Base-by-base conservation (phyloP, 2,113 vertebrate genomes). In the Gymnocephalus cernua region DNA sequence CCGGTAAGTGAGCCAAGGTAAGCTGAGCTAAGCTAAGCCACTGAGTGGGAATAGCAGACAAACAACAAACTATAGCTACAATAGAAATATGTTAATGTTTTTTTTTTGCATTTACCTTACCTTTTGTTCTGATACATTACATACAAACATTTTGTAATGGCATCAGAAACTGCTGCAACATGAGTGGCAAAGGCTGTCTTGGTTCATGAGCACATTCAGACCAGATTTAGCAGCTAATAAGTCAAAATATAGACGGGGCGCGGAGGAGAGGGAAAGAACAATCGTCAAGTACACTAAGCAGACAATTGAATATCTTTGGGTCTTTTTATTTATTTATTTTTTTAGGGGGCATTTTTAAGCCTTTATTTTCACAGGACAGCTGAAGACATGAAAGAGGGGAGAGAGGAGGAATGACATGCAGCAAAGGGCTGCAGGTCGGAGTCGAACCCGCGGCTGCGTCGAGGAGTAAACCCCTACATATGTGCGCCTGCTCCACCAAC, bases 21-120 rank as follows among this genome's bases (percentile, higher is more conserved):
- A 68, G n/a, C 82, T 82, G 78, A 82, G 51, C 58, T 85, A 70
- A 86, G 62, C 77, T 85, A 67, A 84, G 62, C 77, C 79, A 74
- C 27, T 57, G 25, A 78, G 54, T 27, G 57, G n/a, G 44, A 70
- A 77, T 48, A 58, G 25, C 57, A 67, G 54, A 13, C 13, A 74
- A 66, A 80, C n/a, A 74, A 53, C n/a, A 74, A 53, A 63, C 47
- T 19, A 4, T 1, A 61, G 16, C 25, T 53, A 32, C 14, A 27
- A 16, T 3, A n/a, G 25, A 53, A 64, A 25, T 48, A 21, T 50
- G 15, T 21, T 14, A 16, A 48, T 19, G 18, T 4, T 62, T 58
- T 50, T 50, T 38, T 38, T 38, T 38, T 10, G 10, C 38, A 8
- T 10, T 38, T 38, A n/a, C 38, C 38, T 38, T 38, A 56, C 16